phyloP scores from a whole-genome alignment of 2,797 vertebrate species.

The Myiotriccus ornatus region DNA sequence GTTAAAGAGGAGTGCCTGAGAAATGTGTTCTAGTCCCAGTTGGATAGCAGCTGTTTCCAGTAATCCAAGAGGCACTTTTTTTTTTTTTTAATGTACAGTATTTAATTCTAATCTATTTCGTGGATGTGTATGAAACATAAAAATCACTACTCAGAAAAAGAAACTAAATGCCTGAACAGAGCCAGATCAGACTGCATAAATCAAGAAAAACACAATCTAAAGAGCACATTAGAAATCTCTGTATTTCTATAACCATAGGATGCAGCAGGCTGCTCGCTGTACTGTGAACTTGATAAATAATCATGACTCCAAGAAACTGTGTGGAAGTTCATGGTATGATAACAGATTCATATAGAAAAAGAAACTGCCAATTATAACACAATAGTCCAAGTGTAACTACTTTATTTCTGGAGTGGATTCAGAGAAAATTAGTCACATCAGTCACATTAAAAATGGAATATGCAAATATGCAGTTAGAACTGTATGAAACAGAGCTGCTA shows the following conservation, averaged over 20 bases:
- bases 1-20: not conserved
- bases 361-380: not conserved
- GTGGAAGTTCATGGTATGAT: not conserved
- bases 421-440: not conserved
- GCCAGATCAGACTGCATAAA: not conserved
- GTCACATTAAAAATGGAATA: not conserved
- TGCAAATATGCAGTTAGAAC: not conserved
- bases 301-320: not conserved
- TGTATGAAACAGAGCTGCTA: not conserved
- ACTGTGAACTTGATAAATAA: slow-evolving; percentile 16
- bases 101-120: slow-evolving; percentile 21
- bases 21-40: not conserved
- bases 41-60: not conserved
- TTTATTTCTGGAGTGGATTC: not conserved
- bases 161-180: not conserved
- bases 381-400: not conserved
- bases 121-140: not conserved
- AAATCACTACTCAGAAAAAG: not conserved
- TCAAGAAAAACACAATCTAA: not conserved
- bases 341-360: not conserved
- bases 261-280: not conserved
- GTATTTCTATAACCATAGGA: not conserved
- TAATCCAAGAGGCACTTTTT: not conserved
- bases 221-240: not conserved
- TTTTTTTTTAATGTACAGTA: not conserved